These are phyloP conservation scores for Drosophila algonquin DNA, from an alignment of 2,888 invertebrate genomes.

Conservation along the genomic window DNA sequence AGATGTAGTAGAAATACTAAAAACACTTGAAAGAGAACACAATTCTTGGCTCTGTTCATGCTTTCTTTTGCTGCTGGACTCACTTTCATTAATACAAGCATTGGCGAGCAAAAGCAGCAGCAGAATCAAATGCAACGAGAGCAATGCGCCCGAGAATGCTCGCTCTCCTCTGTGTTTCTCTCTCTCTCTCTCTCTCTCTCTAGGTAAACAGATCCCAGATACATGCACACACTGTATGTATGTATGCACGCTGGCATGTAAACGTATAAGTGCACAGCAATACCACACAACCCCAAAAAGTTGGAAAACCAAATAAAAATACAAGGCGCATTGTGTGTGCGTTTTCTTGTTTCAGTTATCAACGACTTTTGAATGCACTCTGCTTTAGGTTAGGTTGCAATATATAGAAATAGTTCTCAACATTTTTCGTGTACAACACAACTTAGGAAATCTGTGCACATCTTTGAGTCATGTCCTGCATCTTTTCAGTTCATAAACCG, in stretches of 20 bases:
- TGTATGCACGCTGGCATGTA: constrained; percentile 34
- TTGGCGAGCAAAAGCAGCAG: constrained; percentile 36
- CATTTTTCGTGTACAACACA: neutral
- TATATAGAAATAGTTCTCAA: neutral
- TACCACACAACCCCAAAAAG: constrained; percentile 76
- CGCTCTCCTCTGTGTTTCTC: constrained; percentile 32
- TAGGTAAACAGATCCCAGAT: constrained; percentile 56
- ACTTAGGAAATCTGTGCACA: neutral
- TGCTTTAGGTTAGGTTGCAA: neutral
- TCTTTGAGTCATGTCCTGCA: neutral
- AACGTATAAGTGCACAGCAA: constrained; percentile 53
- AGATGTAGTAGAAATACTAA: constrained; percentile 1
- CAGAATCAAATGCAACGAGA: constrained; percentile 70
- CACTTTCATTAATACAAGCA: constrained; percentile 73
- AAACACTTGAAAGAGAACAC: constrained; percentile 9
- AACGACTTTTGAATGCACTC: constrained; percentile 48
- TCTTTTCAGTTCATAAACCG: neutral
- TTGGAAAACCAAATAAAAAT: constrained; percentile 78
- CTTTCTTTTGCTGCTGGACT: constrained; percentile 77
- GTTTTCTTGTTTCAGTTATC: constrained; percentile 34
- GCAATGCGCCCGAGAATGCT: constrained; percentile 58
- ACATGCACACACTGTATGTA: constrained; percentile 39
- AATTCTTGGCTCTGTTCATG: constrained; percentile 35
- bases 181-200: constrained; percentile 40
- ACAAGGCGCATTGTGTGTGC: constrained; percentile 67